Percentiles rank a stretch among this genome's conserved stretches.
Evolutionary conservation across 53 echinoderm and acorn worm species (phyloP).

Genomic region (Zoroaster sp.): DNA sequence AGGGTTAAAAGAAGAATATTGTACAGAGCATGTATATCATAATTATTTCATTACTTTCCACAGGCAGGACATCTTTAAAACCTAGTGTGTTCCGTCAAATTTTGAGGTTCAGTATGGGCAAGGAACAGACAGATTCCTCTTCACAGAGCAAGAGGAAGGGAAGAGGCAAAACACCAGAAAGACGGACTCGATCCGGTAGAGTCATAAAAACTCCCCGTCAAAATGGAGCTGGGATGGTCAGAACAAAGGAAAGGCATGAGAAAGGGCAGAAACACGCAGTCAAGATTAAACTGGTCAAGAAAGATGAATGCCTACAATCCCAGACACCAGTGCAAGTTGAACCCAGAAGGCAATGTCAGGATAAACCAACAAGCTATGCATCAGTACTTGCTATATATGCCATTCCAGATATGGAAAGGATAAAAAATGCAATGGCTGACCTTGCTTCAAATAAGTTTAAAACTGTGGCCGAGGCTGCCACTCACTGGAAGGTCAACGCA

Average conservation of each 20-base stretch:
- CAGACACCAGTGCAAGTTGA: neutral
- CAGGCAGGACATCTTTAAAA: too few relatives aligned
- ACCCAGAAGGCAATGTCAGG: too few relatives aligned
- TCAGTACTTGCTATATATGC: neutral
- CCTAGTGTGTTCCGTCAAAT: too few relatives aligned
- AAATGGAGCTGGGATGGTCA: neutral
- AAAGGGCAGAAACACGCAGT: too few relatives aligned
- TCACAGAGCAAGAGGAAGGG: neutral
- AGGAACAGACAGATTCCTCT: neutral
- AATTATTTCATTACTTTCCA: too few relatives aligned
- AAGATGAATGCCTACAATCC: too few relatives aligned
- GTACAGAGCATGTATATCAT: too few relatives aligned
- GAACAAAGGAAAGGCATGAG: neutral
- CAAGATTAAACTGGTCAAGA: too few relatives aligned
- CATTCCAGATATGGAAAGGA: neutral
- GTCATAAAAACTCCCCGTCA: neutral
- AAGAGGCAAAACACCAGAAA: neutral
- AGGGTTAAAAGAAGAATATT: too few relatives aligned
- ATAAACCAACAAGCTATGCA: too few relatives aligned
- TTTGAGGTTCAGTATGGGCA: neutral
- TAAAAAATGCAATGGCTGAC: neutral
- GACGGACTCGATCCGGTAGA: neutral
- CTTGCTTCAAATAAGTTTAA: neutral
- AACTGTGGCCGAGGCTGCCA: neutral
- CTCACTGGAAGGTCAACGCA: neutral